Base-by-base conservation (phyloP, 2,797 vertebrate species). In the Anabacerthia variegaticeps region DNA sequence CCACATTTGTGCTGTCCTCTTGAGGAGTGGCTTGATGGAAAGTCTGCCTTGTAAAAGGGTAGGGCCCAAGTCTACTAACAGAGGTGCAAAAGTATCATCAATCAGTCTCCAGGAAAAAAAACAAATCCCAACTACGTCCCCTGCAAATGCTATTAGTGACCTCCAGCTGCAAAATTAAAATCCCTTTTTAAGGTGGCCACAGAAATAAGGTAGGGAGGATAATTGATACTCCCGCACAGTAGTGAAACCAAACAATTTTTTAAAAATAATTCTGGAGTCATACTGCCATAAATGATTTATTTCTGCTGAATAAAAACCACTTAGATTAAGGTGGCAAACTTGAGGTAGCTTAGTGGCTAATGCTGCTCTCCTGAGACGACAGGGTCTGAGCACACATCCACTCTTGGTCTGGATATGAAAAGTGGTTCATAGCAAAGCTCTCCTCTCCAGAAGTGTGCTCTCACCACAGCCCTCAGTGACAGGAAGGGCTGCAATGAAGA, bases 311-410 rank as follows among this genome's bases (percentile, higher is more conserved):
- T 95, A 49, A 58, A 97, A 97, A 95, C 95, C 92, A 89, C 95
- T 94, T 77, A 94, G 78, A 93, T 93, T 92, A 95, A 97, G 93
- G 94, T 95, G 90, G 93, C 94, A 95, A 91, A 87, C 86, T 65
- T 91, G 94, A 95, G 92, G 93, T 67, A 89, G 77, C 77, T 92
- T 96, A 94, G 96, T 91, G 96, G 94, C 95, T 95, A 92, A 92
- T 77, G 81, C 74, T 61, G 30, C 88, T 96, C 88, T 93, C 95
- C 71, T 74, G 93, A 89, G 92, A 93, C 27, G 3, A 54, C 14
- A 11, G 51, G 32, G 51, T 27, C 83, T 84, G 62, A 92, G 80
- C 77, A 92, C 71, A 94, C 74, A 92, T 84, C 43, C 82, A 91
- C 68, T 73, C 80, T 67, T 69, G 74, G 75, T 85, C 37, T 30